Base-by-base conservation (phyloP, 2,113 vertebrate genomes). In the Picathartes gymnocephalus region DNA sequence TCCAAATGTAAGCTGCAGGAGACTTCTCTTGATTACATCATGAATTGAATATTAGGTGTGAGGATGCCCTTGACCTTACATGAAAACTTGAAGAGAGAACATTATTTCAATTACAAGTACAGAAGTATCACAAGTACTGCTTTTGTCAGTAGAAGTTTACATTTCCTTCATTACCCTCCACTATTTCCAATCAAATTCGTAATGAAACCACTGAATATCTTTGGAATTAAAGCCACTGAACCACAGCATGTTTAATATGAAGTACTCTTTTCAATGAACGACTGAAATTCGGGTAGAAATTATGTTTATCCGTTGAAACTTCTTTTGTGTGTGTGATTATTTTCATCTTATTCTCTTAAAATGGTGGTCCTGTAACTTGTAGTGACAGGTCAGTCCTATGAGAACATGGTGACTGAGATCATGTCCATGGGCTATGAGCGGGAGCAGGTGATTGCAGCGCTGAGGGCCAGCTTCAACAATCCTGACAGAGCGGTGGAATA, bases 331-430 rank as follows among this genome's bases (percentile, higher is more conserved):
- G 21, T 66, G 19, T 44, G 62, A 13, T 18, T 54, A 35, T 82
- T 81, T 56, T 61, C 25, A 3, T 45, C 30, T 54, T 77, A n/a
- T 37, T 71, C 42, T 27, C 22, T 71, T 72, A 56, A 47, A 89
- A 90, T 37, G 68, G 24, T 90, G 54, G 6, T 94, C 23, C n/a
- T 72, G 87, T 78, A 89, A 37, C 93, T 74, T 94, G 51, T 64
- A 99, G 99, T 99, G 95, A 99, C 99, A 2, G 99, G 99, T 85
- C 98, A 99, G 73, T 99, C 99, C 9, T 99, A 99, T 31, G 99
- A 99, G 91, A 99, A 99, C 95, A 99, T 99, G 99, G 99, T 99
- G 95, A 99, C 98, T 31, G 99, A 99, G 97, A 99, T 99, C 97
- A 99, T 99, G 99, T 98, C 99, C 72, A 99, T 99, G 99, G 99